phyloP scores from a whole-genome alignment of 2,113 vertebrate species.

The Micronycteris hirsuta region DNA sequence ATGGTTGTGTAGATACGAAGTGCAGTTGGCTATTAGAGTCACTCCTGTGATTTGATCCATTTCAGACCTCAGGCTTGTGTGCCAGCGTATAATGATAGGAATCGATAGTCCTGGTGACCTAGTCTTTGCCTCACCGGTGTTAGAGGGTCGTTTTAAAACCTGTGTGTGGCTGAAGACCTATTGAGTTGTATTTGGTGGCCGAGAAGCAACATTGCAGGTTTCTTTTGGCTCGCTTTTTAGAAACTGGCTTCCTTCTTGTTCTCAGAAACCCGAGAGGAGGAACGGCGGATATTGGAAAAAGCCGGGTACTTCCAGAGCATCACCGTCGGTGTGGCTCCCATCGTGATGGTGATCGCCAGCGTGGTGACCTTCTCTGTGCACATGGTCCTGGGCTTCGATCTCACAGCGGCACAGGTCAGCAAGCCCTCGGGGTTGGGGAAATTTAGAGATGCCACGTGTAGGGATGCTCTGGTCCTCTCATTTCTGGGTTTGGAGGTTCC shows the following conservation, averaged over 20 bases:
- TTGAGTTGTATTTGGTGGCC: not conserved
- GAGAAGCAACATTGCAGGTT: not conserved
- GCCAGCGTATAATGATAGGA: not conserved
- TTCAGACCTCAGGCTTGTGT: not conserved
- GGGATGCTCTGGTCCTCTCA: not conserved
- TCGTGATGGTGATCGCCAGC: conserved; percentile 94
- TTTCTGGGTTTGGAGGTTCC: not conserved
- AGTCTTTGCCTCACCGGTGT: not conserved
- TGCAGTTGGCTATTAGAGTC: not conserved
- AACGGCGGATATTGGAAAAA: conserved; percentile 87
- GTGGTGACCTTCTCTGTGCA: conserved; percentile 93
- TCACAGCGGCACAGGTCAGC: conserved; percentile 91
- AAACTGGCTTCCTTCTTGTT: conserved; percentile 5
- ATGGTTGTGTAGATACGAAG: not conserved
- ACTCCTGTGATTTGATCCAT: not conserved
- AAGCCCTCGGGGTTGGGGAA: not conserved
- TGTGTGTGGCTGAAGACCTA: not conserved
- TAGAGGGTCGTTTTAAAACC: not conserved
- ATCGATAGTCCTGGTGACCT: not conserved
- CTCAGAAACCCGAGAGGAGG: conserved; percentile 90
- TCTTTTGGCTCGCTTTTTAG: not conserved
- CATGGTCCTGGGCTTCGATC: conserved; percentile 92
- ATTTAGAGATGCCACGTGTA: not conserved
- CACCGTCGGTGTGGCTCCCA: conserved; percentile 92
- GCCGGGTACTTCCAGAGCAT: conserved; percentile 95